Percentiles rank a stretch among this genome's conserved stretches.
phyloP scores from a whole-genome alignment of 2,113 vertebrate species.

The Xenopus tropicalis region DNA sequence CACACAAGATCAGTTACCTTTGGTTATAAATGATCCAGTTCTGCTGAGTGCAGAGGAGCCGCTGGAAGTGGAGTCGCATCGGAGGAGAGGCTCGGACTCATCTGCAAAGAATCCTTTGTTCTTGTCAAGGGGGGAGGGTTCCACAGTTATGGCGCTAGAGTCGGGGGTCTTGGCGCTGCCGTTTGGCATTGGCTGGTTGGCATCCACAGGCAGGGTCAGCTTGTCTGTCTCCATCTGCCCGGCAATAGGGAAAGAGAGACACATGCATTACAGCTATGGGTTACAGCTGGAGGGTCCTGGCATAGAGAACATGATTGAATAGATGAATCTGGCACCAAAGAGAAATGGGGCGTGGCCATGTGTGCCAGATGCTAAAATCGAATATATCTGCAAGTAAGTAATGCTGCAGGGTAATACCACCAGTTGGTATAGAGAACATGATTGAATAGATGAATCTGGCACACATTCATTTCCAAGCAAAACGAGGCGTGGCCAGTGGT shows the following conservation, averaged over 20 bases:
- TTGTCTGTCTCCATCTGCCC: conserved; percentile 84
- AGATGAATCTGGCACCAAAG: too few relatives aligned
- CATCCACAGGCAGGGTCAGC: conserved; percentile 74
- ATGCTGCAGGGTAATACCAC: too few relatives aligned
- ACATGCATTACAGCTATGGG: too few relatives aligned
- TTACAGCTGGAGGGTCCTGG: too few relatives aligned
- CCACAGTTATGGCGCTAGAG: conserved; percentile 64
- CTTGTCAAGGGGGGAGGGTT: conserved; percentile 84
- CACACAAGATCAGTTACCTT: conserved; percentile 69
- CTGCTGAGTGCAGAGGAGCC: conserved; percentile 92
- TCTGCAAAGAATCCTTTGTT: conserved; percentile 88
- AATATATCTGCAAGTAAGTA: too few relatives aligned
- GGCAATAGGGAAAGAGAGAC: background rate
- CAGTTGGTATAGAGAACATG: too few relatives aligned
- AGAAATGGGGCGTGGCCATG: too few relatives aligned
- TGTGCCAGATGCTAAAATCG: too few relatives aligned
- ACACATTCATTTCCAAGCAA: too few relatives aligned
- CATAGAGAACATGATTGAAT: too few relatives aligned
- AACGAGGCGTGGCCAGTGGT: too few relatives aligned
- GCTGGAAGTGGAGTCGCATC: conserved; percentile 95
- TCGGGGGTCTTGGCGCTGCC: conserved; percentile 72
- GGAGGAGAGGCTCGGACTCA: conserved; percentile 90
- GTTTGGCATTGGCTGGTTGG: conserved; percentile 64
- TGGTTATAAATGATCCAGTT: conserved; percentile 96
- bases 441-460: too few relatives aligned